Base-by-base conservation (phyloP, 2,113 vertebrate genomes). In the Tenebrosternarchus preto region DNA sequence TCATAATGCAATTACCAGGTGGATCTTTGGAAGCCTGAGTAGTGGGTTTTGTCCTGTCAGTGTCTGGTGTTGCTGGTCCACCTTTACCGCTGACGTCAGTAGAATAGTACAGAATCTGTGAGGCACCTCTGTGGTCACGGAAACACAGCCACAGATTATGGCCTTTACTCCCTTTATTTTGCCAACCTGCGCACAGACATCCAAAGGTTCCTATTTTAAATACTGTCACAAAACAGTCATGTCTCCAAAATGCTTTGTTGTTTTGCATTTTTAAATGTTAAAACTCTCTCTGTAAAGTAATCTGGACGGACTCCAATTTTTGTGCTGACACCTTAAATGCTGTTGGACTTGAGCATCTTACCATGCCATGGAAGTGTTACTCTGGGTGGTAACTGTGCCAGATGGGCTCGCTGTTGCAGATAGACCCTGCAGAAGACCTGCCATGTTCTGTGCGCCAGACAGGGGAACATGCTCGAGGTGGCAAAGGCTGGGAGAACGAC, bases 101-200 rank as follows among this genome's bases (percentile, higher is more conserved):
- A 33, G 93, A 96, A 84, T 94, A 98, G 88, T 92, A 92, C 80
- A 95, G 95, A 46, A 95, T 88, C 88, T 93, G 93, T 56, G 86
- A 84, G 2, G 91, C 90, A 29, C 92, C 85, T 33, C 91, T 88
- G 76, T 77, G 87, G 80, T 88, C 92, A 4, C 92, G 91, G 1
- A 92, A 83, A 77, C 90, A 55, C 11, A 86, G 91, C 86, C 92
- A 93, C 53, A 93, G 76, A 72, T 77, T 93, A 57, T 89, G 92
- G 75, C 84, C 76, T 78, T 88, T 89, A 83, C 90, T 68, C 81
- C 90, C 86, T n/a, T n/a, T n/a, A 80, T 82, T 89, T 82, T 92
- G 91, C 94, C 94, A 95, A 80, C 93, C 97, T 98, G 86, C 77
- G 56, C 60, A 73, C 6, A 29, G 56, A 75, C 33, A 69, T 25